These are phyloP conservation scores for Stegostoma tigrinum DNA, from an alignment of 2,113 vertebrate genomes.

Conservation along the genomic window DNA sequence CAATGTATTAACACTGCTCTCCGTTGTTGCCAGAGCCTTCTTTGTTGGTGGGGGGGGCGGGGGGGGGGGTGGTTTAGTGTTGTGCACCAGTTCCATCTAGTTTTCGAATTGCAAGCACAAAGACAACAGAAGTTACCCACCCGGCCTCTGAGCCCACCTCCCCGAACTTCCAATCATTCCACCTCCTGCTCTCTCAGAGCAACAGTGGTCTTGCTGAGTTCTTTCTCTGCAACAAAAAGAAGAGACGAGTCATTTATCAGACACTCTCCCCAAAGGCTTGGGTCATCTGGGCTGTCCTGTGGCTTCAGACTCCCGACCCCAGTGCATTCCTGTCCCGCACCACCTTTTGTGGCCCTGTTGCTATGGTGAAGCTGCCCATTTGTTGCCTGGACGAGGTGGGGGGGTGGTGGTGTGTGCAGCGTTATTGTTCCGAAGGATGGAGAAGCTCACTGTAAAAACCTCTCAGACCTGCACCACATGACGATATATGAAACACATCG, in stretches of 20 bases:
- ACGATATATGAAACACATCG: neutral
- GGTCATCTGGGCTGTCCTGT: constrained; percentile 28
- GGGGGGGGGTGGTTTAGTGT: neutral
- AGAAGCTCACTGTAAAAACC: neutral
- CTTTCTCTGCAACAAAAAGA: neutral
- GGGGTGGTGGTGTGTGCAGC: no score
- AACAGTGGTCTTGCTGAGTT: neutral
- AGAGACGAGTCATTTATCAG: constrained; percentile 29
- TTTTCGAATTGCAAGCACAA: neutral
- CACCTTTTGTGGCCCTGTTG: constrained; percentile 14
- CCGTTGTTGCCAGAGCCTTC: constrained; percentile 10
- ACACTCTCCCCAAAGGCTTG: neutral
- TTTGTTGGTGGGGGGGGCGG: no score
- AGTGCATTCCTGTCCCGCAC: neutral
- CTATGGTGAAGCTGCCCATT: constrained; percentile 22
- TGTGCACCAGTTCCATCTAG: constrained; percentile 14
- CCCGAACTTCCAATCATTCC: neutral
- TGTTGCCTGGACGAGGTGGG: neutral
- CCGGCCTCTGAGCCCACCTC: neutral
- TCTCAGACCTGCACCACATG: no score
- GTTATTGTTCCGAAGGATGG: neutral
- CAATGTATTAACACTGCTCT: neutral
- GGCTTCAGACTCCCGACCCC: constrained; percentile 30
- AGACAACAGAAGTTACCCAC: neutral
- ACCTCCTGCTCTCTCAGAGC: neutral